phyloP scores from a whole-genome alignment of 2,113 vertebrate species.

The Caranx ignobilis region DNA sequence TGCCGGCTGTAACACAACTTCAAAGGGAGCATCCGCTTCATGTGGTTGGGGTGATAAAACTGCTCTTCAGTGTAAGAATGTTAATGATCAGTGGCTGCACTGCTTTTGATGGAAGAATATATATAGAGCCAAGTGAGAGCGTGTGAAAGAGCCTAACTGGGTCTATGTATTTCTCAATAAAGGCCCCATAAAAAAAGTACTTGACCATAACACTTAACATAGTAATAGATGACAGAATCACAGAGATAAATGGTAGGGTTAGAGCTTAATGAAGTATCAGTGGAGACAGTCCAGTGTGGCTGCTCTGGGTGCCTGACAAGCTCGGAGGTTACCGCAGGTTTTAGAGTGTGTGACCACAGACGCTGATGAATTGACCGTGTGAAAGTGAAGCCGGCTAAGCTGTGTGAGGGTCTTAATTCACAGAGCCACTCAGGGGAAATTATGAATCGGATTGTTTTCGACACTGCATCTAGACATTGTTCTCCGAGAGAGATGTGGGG shows the following conservation, averaged over 20 bases:
- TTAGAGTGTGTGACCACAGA: constrained; percentile 50
- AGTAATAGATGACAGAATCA: constrained; percentile 38
- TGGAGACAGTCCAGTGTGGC: constrained; percentile 44
- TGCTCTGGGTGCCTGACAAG: constrained; percentile 25
- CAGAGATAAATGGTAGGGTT: constrained; percentile 36
- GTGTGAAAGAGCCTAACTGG: constrained; percentile 66
- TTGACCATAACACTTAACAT: constrained; percentile 32
- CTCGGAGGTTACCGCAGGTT: constrained; percentile 32
- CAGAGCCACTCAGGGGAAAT: constrained; percentile 58
- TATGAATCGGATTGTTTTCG: constrained; percentile 72
- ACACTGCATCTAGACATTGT: constrained; percentile 42
- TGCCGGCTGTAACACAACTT: constrained; percentile 44
- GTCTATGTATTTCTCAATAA: constrained; percentile 63
- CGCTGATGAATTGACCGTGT: constrained; percentile 53
- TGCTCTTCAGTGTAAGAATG: constrained; percentile 77
- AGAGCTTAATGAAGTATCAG: constrained; percentile 51
- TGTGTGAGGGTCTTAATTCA: constrained; percentile 57
- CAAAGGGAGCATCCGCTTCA: constrained; percentile 68
- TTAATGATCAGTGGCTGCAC: constrained; percentile 71
- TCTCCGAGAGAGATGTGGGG: background rate
- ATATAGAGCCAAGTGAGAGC: constrained; percentile 71
- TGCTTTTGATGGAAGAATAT: constrained; percentile 69
- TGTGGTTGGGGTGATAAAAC: constrained; percentile 73
- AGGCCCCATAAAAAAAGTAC: constrained; percentile 50
- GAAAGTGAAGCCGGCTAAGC: constrained; percentile 59